A percentile compares a stretch with the other conserved stretches of the same genome.
Evolutionary conservation across 2,113 vertebrate species (phyloP).

Genomic region (Gulo gulo): DNA sequence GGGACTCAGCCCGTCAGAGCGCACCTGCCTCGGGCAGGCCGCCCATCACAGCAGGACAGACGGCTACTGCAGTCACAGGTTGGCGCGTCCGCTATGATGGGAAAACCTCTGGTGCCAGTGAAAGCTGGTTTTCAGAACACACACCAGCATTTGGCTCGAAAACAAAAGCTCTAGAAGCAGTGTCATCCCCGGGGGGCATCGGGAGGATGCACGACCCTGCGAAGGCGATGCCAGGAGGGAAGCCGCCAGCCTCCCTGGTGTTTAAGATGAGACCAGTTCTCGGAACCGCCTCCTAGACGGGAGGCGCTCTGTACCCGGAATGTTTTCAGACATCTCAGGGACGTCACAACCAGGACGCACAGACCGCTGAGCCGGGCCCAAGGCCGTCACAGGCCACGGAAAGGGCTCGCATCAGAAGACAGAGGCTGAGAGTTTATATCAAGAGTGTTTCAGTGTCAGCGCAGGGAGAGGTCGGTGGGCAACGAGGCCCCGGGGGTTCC

Average conservation of each 20-base stretch:
- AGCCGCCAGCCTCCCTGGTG: not conserved
- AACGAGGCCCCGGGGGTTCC: not conserved
- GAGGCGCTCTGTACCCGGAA: not conserved
- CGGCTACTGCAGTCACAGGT: not conserved
- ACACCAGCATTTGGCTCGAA: not conserved
- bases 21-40: no score
- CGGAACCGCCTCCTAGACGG: not conserved
- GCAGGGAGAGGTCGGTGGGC: not conserved
- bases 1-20: not conserved
- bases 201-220: not conserved
- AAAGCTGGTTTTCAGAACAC: not conserved
- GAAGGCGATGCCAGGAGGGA: not conserved
- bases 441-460: not conserved
- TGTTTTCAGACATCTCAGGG: not conserved
- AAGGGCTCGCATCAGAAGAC: not conserved
- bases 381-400: rapidly evolving
- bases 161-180: not conserved
- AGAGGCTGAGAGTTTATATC: not conserved
- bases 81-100: rapidly evolving
- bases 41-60: rapidly evolving
- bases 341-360: not conserved
- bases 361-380: not conserved
- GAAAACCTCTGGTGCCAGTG: not conserved
- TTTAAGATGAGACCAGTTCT: not conserved
- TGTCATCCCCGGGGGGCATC: not conserved